Evolutionary conservation across 2,797 vertebrate species (phyloP).

Genomic region (Acanthurus tractus): DNA sequence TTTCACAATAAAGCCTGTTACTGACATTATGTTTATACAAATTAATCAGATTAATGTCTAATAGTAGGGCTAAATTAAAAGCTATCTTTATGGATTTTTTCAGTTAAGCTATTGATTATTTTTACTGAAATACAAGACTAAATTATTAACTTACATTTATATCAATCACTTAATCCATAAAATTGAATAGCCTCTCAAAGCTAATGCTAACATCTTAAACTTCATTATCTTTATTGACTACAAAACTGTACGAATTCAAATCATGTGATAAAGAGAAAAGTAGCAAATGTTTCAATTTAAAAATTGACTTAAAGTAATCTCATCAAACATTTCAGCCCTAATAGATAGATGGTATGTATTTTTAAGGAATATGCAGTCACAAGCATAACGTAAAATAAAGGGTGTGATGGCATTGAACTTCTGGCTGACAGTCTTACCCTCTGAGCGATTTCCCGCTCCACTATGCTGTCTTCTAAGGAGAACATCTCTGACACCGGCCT

Average conservation of each 20-base stretch:
- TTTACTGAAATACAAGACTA: not conserved
- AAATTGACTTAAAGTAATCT: no score
- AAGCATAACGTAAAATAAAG: not conserved
- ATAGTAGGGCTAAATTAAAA: no score
- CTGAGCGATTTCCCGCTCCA: conserved; percentile 96
- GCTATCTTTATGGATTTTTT: not conserved
- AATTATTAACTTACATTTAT: not conserved
- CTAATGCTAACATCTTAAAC: no score
- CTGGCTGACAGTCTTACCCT: conserved; percentile 85
- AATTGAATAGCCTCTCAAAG: no score
- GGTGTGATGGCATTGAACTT: not conserved
- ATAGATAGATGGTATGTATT: not conserved
- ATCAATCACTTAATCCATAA: not conserved
- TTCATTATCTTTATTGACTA: no score
- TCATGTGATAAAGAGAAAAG: not conserved
- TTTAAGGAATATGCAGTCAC: not conserved
- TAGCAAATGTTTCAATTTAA: not conserved
- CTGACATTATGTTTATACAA: not conserved
- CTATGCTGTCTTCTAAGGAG: conserved; percentile 96
- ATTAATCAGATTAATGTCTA: not conserved
- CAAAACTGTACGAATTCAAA: not conserved
- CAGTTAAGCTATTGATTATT: not conserved
- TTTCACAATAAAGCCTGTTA: no score
- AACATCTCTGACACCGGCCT: conserved; percentile 98
- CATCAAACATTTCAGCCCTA: not conserved